A percentile compares a stretch with the other conserved stretches of the same genome.
These are phyloP conservation scores for Tetropium fuscum DNA, from an alignment of 2,888 invertebrate genomes.

Conservation along the genomic window DNA sequence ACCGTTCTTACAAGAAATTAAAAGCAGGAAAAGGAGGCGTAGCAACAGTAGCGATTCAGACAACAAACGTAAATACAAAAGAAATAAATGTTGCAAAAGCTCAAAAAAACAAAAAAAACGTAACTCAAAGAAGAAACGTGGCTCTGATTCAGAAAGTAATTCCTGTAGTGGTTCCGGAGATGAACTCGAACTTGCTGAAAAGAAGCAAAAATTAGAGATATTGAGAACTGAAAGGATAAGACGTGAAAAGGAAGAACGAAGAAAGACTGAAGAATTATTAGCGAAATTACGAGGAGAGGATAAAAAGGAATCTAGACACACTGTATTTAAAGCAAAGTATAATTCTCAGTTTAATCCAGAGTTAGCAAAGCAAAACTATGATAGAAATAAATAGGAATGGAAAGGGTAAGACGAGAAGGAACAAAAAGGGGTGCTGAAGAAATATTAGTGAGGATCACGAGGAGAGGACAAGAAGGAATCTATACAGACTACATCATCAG, in stretches of 20 bases:
- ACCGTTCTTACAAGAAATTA: constrained; percentile 14
- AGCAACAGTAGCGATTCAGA: constrained; percentile 14
- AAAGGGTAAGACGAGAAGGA: too few relatives aligned
- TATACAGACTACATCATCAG: too few relatives aligned
- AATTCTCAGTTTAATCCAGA: constrained; percentile 98
- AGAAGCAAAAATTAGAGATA: constrained; percentile 70
- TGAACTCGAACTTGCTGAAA: constrained; percentile 49
- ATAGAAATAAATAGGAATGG: constrained; percentile 16
- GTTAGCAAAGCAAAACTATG: constrained; percentile 83
- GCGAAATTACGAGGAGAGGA: constrained; percentile 74
- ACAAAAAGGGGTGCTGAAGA: too few relatives aligned
- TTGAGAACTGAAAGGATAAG: constrained; percentile 82
- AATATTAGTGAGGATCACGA: too few relatives aligned
- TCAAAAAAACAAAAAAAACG: constrained; percentile 55
- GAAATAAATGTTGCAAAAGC: too few relatives aligned
- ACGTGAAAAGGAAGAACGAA: constrained; percentile 84
- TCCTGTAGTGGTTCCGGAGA: constrained; percentile 42
- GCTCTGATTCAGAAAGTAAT: constrained; percentile 30
- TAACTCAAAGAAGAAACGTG: constrained; percentile 51
- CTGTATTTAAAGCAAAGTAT: constrained; percentile 73
- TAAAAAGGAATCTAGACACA: constrained; percentile 42
- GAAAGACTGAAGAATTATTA: constrained; percentile 77
- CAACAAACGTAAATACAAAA: constrained; percentile 67
- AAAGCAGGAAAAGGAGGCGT: constrained; percentile 8
- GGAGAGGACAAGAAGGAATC: too few relatives aligned